These are phyloP conservation scores for Simalia tracyae DNA, from an alignment of 2,797 vertebrate species.

Conservation along the genomic window DNA sequence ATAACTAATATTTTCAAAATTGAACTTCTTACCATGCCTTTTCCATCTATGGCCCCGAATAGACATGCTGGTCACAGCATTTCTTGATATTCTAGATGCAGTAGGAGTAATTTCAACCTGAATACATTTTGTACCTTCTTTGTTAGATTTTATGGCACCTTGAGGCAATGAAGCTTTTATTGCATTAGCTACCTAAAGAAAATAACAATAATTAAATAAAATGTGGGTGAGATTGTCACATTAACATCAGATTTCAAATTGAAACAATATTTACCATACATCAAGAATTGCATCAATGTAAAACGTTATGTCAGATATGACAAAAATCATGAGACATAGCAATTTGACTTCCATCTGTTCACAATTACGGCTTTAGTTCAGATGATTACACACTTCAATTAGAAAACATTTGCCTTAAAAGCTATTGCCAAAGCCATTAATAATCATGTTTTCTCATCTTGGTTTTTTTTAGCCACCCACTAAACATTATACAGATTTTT, in stretches of 20 bases:
- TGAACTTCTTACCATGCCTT: conserved; percentile 87
- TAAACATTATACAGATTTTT: not conserved
- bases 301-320: not conserved
- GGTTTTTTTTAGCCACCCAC: not conserved
- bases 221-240: conserved; percentile 58
- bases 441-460: not conserved
- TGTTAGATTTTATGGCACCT: conserved; percentile 88
- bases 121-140: conserved; percentile 91
- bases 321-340: not conserved
- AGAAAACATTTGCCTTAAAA: not conserved
- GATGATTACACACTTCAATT: not conserved
- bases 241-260: conserved; percentile 34
- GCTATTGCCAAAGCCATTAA: conserved; percentile 1
- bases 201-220: conserved; percentile 12
- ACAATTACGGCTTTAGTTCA: not conserved
- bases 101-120: conserved; percentile 98
- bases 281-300: not conserved
- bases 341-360: not conserved
- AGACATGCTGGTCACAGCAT: conserved; percentile 96
- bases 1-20: conserved; percentile 1
- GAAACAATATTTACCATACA: not conserved
- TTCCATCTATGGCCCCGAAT: conserved; percentile 98
- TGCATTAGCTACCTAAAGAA: conserved; percentile 91
- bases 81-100: conserved; percentile 94
- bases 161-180: conserved; percentile 92